phyloP scores from a whole-genome alignment of 2,113 vertebrate species.

The Esox niger region DNA sequence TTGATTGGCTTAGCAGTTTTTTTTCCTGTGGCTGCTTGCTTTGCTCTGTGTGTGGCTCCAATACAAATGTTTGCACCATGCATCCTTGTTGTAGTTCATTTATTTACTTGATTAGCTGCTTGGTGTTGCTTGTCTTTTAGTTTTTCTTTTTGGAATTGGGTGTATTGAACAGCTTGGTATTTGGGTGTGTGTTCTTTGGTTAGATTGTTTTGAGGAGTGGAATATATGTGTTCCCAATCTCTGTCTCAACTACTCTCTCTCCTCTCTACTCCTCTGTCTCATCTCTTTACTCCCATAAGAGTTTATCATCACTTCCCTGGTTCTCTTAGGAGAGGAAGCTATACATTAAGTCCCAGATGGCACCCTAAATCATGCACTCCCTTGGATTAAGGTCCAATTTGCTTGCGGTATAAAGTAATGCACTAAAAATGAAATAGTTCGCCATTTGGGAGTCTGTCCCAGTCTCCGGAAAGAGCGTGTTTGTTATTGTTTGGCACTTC shows the following conservation, averaged over 20 bases:
- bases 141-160: conserved; percentile 52
- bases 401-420: no score
- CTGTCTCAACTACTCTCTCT: no score
- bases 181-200: conserved; percentile 30
- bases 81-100: background rate
- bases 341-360: no score
- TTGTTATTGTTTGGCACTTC: conserved; percentile 55
- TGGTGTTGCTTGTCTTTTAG: conserved; percentile 26
- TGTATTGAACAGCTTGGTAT: conserved; percentile 42
- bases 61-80: background rate
- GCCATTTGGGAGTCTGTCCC: background rate
- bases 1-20: conserved; percentile 25
- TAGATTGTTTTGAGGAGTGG: conserved; percentile 4
- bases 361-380: no score
- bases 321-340: conserved; percentile 37
- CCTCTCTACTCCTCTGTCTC: conserved; percentile 46
- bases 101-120: no score
- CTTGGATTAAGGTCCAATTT: no score
- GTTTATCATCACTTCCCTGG: conserved; percentile 37
- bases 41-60: background rate
- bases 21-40: conserved; percentile 53
- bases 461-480: conserved; percentile 29
- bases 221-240: no score
- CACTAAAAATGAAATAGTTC: no score
- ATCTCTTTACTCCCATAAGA: conserved; percentile 20